Evolutionary conservation across 2,113 vertebrate species (phyloP), one percentile per base, ranked within the genome.

Genomic region (Larimichthys crocea): DNA sequence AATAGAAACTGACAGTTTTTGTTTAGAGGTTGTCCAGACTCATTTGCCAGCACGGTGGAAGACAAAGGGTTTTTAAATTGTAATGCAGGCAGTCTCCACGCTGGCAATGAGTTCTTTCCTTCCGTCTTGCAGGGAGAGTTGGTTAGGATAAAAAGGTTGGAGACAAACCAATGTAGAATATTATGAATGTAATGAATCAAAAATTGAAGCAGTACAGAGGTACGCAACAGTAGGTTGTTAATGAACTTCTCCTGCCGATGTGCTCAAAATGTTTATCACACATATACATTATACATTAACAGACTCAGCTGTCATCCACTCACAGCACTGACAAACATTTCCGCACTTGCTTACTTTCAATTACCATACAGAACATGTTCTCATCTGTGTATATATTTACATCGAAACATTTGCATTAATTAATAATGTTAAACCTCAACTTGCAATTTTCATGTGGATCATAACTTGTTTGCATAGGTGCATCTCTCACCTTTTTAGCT

Each of bases 1-100:
- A 94, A 94, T 93, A 74, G 88, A 94, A 92, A 91, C 89, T 93
- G 92, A 94, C 93, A 95, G 91, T 83, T 92, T 94, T 95, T 94
- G 91, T 95, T 95, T 93, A 93, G 94, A 92, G 94, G 90, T 91
- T 92, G 90, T 93, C 92, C 90, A 94, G 77, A 92, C 91, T 93
- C 91, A 93, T 94, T 95, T 94, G 89, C 88, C 86, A 87, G 85
- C 79, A 69, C 77, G 61, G 44, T 68, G 62, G 78, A 70, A 89
- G 89, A 94, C 86, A 93, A 93, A 92, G 80, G 86, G 85, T 87
- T 93, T 92, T 90, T 92, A 92, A 90, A 92, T 90, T 94, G 86
- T 90, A 88, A 93, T 89, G 88, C 84, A 91, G 87, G 75, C 87
- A 70, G 87, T 85, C 86, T 91, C 79, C 80, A 56, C 66, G 65